Conservation (phyloP, 2,797 vertebrate genomes). For the Onychomys leucogaster region DNA sequence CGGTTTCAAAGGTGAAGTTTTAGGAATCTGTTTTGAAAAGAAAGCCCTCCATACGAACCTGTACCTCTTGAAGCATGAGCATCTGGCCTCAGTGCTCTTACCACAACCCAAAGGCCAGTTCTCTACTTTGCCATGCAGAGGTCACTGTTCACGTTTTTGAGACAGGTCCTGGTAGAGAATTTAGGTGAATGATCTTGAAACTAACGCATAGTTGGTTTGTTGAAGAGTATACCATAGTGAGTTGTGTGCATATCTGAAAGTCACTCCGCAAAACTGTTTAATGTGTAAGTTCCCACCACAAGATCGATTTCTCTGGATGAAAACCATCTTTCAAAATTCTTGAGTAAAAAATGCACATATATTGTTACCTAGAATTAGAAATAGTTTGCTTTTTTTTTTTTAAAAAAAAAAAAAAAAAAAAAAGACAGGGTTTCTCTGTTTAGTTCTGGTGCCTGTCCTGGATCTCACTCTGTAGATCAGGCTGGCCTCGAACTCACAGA, state of each 20-base stretch:
- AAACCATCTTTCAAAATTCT: not conserved
- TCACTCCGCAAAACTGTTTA: not conserved
- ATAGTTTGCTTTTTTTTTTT: not conserved
- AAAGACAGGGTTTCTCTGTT: too few species aligned
- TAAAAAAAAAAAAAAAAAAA: too few species aligned
- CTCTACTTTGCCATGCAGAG: not conserved
- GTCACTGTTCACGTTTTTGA: not conserved
- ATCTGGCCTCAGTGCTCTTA: not conserved
- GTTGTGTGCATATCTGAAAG: not conserved
- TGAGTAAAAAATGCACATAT: constrained; percentile 8
- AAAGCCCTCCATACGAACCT: not conserved
- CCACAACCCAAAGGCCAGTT: not conserved
- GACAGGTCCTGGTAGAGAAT: not conserved
- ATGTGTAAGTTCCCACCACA: not conserved
- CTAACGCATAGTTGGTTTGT: not conserved
- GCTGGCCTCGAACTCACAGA: too few species aligned
- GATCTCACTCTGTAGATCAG: too few species aligned
- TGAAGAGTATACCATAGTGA: not conserved
- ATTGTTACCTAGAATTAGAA: not conserved
- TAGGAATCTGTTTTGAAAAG: not conserved
- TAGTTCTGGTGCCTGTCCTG: too few species aligned
- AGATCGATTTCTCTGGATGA: constrained; percentile 6
- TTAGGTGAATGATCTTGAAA: not conserved
- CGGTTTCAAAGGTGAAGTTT: constrained; percentile 10
- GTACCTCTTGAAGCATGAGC: not conserved